Percentiles rank a stretch among this genome's conserved stretches.
Evolutionary conservation across 2,113 vertebrate species (phyloP).

Genomic region (Periophthalmus modestus): DNA sequence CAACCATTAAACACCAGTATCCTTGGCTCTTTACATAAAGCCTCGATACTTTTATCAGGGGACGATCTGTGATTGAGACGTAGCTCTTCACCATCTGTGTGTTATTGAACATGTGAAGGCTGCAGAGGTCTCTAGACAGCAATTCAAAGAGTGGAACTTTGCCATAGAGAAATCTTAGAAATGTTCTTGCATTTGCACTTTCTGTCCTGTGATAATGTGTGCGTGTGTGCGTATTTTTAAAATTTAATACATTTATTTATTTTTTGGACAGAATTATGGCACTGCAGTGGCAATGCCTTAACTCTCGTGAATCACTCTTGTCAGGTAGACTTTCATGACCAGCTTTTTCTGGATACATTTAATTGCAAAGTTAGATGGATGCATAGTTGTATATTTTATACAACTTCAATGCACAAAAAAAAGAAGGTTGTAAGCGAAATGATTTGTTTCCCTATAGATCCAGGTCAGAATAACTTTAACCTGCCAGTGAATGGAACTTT

Average conservation of each 20-base stretch:
- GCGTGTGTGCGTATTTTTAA: too few species aligned
- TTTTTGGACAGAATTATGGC: too few species aligned
- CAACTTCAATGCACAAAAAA: neutral
- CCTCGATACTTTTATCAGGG: neutral
- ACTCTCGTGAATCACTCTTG: too few species aligned
- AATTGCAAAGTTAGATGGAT: neutral
- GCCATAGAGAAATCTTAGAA: neutral
- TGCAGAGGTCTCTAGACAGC: neutral
- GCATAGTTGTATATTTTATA: neutral
- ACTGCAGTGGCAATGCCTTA: too few species aligned
- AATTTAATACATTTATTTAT: too few species aligned
- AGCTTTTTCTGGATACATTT: neutral
- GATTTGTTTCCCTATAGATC: neutral
- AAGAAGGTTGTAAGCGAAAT: neutral
- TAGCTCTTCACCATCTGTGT: neutral
- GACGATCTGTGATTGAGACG: conserved; percentile 6
- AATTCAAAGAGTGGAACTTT: neutral
- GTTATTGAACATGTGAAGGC: neutral
- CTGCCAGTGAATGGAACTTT: neutral
- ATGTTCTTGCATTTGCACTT: neutral
- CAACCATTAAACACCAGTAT: neutral
- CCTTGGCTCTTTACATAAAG: neutral
- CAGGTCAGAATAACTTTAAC: neutral
- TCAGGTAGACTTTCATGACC: too few species aligned
- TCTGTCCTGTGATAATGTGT: too few species aligned